Evolutionary conservation across 2,113 vertebrate species (phyloP).

Genomic region (Oceanodroma tethys): DNA sequence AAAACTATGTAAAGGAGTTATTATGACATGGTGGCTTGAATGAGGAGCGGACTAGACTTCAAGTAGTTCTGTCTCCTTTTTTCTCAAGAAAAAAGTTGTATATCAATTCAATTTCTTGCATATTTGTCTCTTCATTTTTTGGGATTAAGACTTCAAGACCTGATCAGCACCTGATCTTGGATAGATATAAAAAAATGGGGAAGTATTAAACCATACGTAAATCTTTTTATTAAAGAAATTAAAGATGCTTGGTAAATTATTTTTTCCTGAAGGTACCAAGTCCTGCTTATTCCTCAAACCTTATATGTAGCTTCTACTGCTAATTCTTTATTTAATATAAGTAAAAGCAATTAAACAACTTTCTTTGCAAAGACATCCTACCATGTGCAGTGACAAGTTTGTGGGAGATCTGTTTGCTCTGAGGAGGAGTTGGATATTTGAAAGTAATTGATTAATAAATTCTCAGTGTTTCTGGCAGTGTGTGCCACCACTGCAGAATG

Average conservation of each 20-base stretch:
- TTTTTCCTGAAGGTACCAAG: not conserved
- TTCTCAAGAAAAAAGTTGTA: not conserved
- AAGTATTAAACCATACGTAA: not conserved
- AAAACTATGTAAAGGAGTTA: not conserved
- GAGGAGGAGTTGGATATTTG: not conserved
- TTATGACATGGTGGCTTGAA: not conserved
- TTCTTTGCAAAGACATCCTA: not conserved
- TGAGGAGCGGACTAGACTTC: not conserved
- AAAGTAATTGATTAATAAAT: not conserved
- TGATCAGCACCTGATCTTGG: not conserved
- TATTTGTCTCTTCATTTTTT: not conserved
- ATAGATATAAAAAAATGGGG: not conserved
- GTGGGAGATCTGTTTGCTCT: not conserved
- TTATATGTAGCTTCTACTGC: not conserved
- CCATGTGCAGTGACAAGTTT: not conserved
- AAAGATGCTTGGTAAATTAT: not conserved
- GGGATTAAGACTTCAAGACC: not conserved
- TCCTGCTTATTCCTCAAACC: not conserved
- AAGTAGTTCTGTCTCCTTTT: not conserved
- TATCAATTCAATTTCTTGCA: not conserved
- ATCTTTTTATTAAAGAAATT: not conserved
- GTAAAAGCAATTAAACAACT: not conserved
- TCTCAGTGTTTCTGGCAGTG: not conserved
- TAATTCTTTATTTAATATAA: not conserved
- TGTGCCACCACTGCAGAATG: not conserved